Base-by-base conservation (phyloP, 2,888 invertebrate species). In the Philonicus albiceps region DNA sequence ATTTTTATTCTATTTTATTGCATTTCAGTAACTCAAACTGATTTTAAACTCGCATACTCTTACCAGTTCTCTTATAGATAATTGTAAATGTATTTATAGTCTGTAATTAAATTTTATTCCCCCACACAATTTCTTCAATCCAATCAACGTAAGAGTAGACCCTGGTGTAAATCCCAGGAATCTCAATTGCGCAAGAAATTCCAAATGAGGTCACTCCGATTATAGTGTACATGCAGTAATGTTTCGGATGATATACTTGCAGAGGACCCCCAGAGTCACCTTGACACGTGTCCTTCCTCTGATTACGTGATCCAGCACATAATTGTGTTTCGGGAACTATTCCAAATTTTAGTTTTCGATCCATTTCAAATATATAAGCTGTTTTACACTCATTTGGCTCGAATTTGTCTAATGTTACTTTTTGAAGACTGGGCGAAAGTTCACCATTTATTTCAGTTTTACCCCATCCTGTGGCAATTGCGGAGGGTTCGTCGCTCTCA, bases 231-330 rank as follows among this genome's bases (percentile, higher is more conserved):
- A 93, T 90, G 88, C 94, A 94, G 3, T 90, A 88, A 4, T 90
- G 83, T 6, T 89, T 86, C 1, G 22, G 5, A 89, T 91, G 91
- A 78, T 90, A 90, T 0, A 93, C 90, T 76, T 92, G 92, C 31
- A 96, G 90, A 0, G 95, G 95, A 1, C 95, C 95, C 13, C 96
- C 95, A 11, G 95, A 95, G 91, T 95, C 95, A 8, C 95, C 95
- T 93, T 89, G 89, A 84, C 94, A 94, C 0, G 94, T 94, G 88
- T 95, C 94, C 43, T 91, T 91, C 0, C 87, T 89, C 86, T 90
- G 90, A 1, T 89, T 89, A 7, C 88, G 89, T 0, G 93, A 92
- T 8, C 94, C 94, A 1, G 94, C 94, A 88, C 95, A 95, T 43
- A 94, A 89, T 90, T 94, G 94, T 11, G 90, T 91, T 0, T 92